phyloP scores from a whole-genome alignment of 2,113 vertebrate species.

The Ctenomys sociabilis region DNA sequence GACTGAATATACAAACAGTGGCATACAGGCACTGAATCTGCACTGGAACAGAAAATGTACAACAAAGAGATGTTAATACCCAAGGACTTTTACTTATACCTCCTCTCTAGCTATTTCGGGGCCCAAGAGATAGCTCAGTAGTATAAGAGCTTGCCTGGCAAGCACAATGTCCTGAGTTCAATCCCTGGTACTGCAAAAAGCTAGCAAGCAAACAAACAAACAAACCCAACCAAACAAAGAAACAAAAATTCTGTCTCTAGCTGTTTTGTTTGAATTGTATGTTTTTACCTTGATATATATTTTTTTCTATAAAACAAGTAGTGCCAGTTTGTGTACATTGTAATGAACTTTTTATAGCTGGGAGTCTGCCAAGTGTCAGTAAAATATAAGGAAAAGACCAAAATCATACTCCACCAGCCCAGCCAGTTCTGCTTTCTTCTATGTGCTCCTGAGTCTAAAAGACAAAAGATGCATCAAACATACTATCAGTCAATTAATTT shows the following conservation, averaged over 20 bases:
- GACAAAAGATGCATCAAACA: slow-evolving; percentile 71
- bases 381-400: slow-evolving; percentile 74
- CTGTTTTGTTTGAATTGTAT: neutral
- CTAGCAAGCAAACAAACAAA: too few species aligned
- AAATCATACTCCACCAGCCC: slow-evolving; percentile 95
- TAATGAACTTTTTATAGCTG: slow-evolving; percentile 54
- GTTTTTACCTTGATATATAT: slow-evolving; percentile 23
- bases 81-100: slow-evolving; percentile 1
- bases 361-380: slow-evolving; percentile 56
- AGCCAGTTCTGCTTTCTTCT: slow-evolving; percentile 95
- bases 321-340: slow-evolving; percentile 53
- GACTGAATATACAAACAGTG: neutral
- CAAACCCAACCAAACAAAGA: too few species aligned
- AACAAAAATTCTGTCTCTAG: neutral
- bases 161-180: too few species aligned
- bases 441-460: slow-evolving; percentile 88
- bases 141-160: too few species aligned
- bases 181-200: too few species aligned
- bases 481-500: neutral
- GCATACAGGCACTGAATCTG: neutral
- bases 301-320: slow-evolving; percentile 55
- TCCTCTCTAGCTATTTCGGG: neutral
- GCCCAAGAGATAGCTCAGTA: too few species aligned
- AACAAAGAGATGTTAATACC: slow-evolving; percentile 10
- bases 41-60: neutral